Conservation (phyloP, 2,113 vertebrate genomes). For the Pelecanoides urinatrix region DNA sequence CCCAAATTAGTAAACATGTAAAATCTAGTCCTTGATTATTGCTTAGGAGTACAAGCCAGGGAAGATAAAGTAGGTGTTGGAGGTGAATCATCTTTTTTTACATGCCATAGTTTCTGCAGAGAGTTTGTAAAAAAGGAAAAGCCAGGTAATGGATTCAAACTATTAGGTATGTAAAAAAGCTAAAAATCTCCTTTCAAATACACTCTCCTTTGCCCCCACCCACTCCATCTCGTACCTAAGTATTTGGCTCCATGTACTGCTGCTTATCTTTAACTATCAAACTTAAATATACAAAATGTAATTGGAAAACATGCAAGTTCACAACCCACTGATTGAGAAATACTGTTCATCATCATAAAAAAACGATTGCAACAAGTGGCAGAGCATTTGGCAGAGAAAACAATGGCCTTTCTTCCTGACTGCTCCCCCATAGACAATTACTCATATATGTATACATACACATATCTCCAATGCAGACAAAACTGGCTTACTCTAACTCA, state of each 20-base stretch:
- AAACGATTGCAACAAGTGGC: background rate
- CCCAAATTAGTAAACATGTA: background rate
- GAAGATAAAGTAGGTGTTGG: background rate
- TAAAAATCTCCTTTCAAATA: background rate
- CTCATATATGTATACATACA: background rate
- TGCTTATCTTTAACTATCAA: background rate
- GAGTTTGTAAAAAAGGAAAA: background rate
- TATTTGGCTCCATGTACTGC: background rate
- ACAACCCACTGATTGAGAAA: slow-evolving; percentile 23
- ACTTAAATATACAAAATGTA: background rate
- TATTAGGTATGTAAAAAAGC: background rate
- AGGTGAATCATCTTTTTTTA: background rate
- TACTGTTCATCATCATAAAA: background rate
- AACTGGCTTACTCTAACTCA: background rate
- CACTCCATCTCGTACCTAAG: background rate
- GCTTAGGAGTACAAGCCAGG: background rate
- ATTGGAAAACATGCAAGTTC: slow-evolving; percentile 4
- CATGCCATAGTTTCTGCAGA: background rate
- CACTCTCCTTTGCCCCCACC: background rate
- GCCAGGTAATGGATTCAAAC: background rate
- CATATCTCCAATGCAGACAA: background rate
- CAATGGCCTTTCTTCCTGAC: background rate
- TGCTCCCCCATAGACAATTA: background rate
- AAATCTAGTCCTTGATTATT: background rate
- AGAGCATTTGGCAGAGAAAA: background rate